Percentiles rank a stretch among this genome's conserved stretches.
phyloP scores from a whole-genome alignment of 1,140 invertebrate species.

The Tetraneura akinire region DNA sequence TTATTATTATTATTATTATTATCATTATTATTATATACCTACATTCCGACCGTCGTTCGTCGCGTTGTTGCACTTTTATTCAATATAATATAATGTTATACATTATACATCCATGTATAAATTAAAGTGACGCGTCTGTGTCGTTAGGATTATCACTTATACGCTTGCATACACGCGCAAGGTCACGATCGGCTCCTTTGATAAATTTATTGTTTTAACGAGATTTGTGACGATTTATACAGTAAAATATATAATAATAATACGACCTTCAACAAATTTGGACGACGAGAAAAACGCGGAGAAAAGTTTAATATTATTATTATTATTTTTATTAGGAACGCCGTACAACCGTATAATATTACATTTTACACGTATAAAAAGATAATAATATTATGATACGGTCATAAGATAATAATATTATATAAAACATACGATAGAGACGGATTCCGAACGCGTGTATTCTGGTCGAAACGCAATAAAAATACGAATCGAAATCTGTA shows the following conservation, averaged over 20 bases:
- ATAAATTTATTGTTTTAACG: neutral
- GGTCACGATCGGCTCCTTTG: slow-evolving; percentile 25
- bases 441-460: neutral
- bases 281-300: neutral
- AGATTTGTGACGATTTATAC: neutral
- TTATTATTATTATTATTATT: too few relatives aligned
- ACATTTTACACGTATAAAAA: too few relatives aligned
- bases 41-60: neutral
- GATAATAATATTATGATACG: neutral
- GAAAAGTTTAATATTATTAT: neutral
- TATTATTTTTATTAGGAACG: too few relatives aligned
- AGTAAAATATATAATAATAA: too few relatives aligned
- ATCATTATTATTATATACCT: too few relatives aligned
- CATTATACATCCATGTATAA: too few relatives aligned
- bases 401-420: neutral
- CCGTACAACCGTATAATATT: too few relatives aligned
- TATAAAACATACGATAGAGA: neutral
- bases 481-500: slow-evolving; percentile 3
- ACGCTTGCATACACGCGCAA: slow-evolving; percentile 15
- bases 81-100: too few relatives aligned
- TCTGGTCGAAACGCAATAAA: slow-evolving; percentile 1
- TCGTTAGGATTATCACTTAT: neutral
- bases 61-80: neutral
- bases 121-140: neutral
- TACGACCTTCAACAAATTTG: too few relatives aligned